Base-by-base conservation (phyloP, 2,113 vertebrate genomes). In the Dicerorhinus sumatrensis region DNA sequence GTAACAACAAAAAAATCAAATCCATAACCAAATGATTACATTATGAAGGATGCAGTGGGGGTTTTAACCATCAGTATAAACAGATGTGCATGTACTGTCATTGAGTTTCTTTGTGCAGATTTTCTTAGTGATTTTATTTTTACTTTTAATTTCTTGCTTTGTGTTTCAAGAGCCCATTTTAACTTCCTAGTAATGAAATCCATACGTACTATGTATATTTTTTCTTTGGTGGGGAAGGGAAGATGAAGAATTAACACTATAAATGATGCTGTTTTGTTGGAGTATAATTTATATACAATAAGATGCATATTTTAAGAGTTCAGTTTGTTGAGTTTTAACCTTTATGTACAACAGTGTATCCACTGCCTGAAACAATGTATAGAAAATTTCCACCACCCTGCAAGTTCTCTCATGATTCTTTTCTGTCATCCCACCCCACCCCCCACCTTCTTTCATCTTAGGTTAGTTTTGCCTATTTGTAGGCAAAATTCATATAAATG, bases 61-160 rank as follows among this genome's bases (percentile, higher is more conserved):
- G 67, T 83, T 96, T 65, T 86, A 89, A 69, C 39, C 20, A 1
- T 33, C 76, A 25, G 31, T 42, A 14, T 54, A 76, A 75, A 69
- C 17, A 48, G n/a, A 46, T 31, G 16, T 58, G 4, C 31, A 10
- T 17, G n/a, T 4, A 46, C 29, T 60, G 0, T 80, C 31, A 18
- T 46, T 76, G 65, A 10, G 25, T 62, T 3, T 77, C 33, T 73
- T 42, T 36, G 39, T 94, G 27, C 13, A 29, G 7, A 79, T 51
- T 94, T 84, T 29, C 46, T n/a, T 62, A 75, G 13, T 75, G 27
- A 46, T 96, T 69, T 88, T 93, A 46, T 79, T 97, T 73, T 92
- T 69, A 29, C 21, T 81, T 93, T 67, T 65, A 54, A 65, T 89
- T 81, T 75, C n/a, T 95, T 83, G 69, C 60, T 72, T 86, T 51